Conservation (phyloP, 35 echinoderm and acorn worm genomes). For the Apostichopus japonicus region DNA sequence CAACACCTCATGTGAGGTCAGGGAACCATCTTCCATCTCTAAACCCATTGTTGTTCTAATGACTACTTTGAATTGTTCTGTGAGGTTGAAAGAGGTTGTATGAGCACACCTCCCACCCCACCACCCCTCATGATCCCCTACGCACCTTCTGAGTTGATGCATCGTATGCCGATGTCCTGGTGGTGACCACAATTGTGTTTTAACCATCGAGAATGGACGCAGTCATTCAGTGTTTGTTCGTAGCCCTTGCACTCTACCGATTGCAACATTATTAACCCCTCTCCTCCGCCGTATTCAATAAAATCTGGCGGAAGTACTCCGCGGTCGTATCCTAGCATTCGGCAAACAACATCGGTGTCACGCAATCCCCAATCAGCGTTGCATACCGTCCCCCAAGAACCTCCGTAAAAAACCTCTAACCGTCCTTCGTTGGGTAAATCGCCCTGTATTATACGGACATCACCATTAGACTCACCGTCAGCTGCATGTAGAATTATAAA, state of each 20-base stretch:
- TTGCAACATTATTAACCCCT: background rate
- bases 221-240: background rate
- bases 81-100: background rate
- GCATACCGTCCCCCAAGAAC: slow-evolving; percentile 61
- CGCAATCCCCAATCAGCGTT: slow-evolving; percentile 46
- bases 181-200: slow-evolving; percentile 11
- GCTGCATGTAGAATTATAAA: background rate
- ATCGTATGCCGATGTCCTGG: background rate
- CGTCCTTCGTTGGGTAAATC: slow-evolving; percentile 8
- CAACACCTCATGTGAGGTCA: background rate
- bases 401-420: slow-evolving; percentile 42
- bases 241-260: background rate
- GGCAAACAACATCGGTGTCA: slow-evolving; percentile 49
- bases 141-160: background rate
- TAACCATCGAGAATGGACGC: background rate
- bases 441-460: slow-evolving; percentile 46
- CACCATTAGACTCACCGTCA: background rate
- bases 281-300: background rate
- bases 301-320: background rate
- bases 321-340: slow-evolving; percentile 37
- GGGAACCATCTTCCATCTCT: background rate
- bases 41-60: background rate
- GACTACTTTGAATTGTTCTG: background rate
- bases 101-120: background rate
- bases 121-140: background rate